Conservation (phyloP, 1,140 invertebrate species). For the Ectropis grisescens region DNA sequence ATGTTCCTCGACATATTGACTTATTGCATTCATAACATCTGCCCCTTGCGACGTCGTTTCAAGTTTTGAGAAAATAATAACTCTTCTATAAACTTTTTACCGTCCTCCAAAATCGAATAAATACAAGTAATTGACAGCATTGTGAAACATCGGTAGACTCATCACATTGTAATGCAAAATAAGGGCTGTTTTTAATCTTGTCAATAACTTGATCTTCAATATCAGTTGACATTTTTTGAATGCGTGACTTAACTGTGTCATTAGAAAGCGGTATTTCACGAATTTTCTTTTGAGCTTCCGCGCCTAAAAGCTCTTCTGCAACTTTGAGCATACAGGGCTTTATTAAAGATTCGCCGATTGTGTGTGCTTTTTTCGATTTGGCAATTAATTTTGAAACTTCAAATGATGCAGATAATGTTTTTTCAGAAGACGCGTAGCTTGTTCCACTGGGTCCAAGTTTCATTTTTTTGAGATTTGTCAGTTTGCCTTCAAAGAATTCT, state of each 20-base stretch:
- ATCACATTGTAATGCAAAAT: slow-evolving; percentile 18
- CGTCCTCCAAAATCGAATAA: slow-evolving; percentile 23
- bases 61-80: slow-evolving; percentile 23
- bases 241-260: slow-evolving; percentile 6
- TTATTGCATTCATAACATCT: slow-evolving; percentile 12
- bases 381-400: no score
- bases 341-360: no score
- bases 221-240: slow-evolving; percentile 15
- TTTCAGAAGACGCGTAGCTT: no score
- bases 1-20: slow-evolving; percentile 15
- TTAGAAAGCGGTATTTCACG: slow-evolving; percentile 5
- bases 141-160: slow-evolving; percentile 16
- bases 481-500: no score
- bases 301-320: no score
- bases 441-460: no score
- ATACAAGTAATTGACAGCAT: slow-evolving; percentile 18
- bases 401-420: no score
- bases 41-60: slow-evolving; percentile 13
- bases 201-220: slow-evolving; percentile 20
- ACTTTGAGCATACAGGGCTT: no score
- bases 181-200: slow-evolving; percentile 13
- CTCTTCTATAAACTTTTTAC: slow-evolving; percentile 21
- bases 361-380: slow-evolving; percentile 9
- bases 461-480: no score
- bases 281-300: slow-evolving; percentile 6